Percentiles rank a stretch among this genome's conserved stretches.
Evolutionary conservation across 1,140 invertebrate genomes (phyloP).

Genomic region (Notospermus geniculatus): DNA sequence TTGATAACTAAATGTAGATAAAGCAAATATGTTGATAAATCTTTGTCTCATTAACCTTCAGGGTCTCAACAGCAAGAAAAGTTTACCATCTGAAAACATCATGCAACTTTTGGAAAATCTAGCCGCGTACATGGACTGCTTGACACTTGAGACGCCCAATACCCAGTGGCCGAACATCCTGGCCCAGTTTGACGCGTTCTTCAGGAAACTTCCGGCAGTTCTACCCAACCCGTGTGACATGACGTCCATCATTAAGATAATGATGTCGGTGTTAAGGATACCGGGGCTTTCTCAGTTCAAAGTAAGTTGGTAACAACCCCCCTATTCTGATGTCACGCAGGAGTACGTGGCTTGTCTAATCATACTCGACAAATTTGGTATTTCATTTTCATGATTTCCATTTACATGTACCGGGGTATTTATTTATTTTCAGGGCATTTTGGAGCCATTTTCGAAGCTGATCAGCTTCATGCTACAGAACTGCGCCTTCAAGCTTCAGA

Average conservation of each 20-base stretch:
- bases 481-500: conserved; percentile 77
- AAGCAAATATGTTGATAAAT: too few relatives aligned
- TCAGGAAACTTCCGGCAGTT: conserved; percentile 73
- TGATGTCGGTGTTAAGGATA: conserved; percentile 80
- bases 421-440: conserved; percentile 61
- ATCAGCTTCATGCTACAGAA: conserved; percentile 87
- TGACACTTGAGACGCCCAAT: conserved; percentile 78
- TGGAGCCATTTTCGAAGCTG: conserved; percentile 96
- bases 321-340: too few relatives aligned
- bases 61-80: conserved; percentile 85
- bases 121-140: conserved; percentile 86
- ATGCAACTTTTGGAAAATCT: conserved; percentile 76
- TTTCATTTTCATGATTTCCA: background rate
- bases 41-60: conserved; percentile 46
- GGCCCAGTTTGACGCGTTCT: conserved; percentile 79
- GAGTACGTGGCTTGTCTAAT: too few relatives aligned
- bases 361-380: background rate
- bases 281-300: conserved; percentile 77
- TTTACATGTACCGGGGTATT: conserved; percentile 2
- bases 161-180: conserved; percentile 77
- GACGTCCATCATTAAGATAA: conserved; percentile 77
- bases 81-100: conserved; percentile 71
- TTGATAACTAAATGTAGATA: too few relatives aligned
- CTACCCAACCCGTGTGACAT: conserved; percentile 70
- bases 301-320: too few relatives aligned